Base-by-base conservation (phyloP, 2,113 vertebrate species). In the Phodopus roborovskii region DNA sequence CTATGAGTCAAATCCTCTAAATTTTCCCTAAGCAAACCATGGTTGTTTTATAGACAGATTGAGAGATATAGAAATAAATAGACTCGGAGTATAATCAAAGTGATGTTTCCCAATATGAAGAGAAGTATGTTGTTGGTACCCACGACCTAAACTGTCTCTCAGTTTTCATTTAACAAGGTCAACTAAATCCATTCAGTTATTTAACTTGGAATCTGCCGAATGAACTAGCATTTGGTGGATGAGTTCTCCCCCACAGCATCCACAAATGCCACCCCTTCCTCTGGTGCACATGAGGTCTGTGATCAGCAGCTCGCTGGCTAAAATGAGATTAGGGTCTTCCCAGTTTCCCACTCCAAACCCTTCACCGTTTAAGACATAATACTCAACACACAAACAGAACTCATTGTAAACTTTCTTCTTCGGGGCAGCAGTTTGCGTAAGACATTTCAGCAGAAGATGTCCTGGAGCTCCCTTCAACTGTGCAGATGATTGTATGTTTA, bases 191-290 rank as follows among this genome's bases (percentile, higher is more conserved):
- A 2, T 17, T 12, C 39, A 28, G 11, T 73, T n/a, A 71, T 42
- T n/a, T 48, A 33, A 82, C 58, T 77, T 62, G 24, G 77, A 7
- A 60, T 30, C 28, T 24, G 33, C 74, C 64, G 56, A 83, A 42
- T 70, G 56, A 83, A 42, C 12, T 81, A 88, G n/a, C 53, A 3
- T 73, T 86, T n/a, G 48, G 10, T 66, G 19, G 71, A 26, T 24
- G 62, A 3, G n/a, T 62, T 30, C 62, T 24, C 3, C 11, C 11
- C 7, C 26, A 7, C 9, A 30, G 0, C 20, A 1, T 36, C 16
- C 28, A 82, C 17, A 56, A n/a, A 19, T 7, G 15, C 6, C 26
- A 7, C 10, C 2, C 8, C 5, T 39, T 5, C 0, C 15, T 4
- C 26, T 10, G 7, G 0, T 26, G 33, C 20, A 39, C 1, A 26